A percentile compares a stretch with the other conserved stretches of the same genome.
Conservation (phyloP, 2,888 invertebrate species). For the Leistus spinibarbis region DNA sequence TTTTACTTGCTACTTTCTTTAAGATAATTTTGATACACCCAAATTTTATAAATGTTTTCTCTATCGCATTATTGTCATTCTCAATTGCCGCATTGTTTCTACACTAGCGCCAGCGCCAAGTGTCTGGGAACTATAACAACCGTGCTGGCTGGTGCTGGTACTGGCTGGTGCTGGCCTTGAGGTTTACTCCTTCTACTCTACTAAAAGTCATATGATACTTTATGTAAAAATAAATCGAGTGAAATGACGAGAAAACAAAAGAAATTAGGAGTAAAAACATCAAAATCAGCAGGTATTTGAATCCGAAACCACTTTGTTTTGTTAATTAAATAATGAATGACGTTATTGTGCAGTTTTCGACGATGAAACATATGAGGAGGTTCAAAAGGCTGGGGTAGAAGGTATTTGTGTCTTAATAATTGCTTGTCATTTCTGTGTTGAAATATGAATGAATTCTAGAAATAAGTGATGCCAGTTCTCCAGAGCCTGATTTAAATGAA, state of each 20-base stretch:
- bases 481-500: constrained; percentile 51
- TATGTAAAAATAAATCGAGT: background rate
- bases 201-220: background rate
- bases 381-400: constrained; percentile 6
- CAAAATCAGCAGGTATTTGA: constrained; percentile 18
- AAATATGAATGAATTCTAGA: background rate
- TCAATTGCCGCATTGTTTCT: too few relatives aligned
- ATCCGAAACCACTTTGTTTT: too few relatives aligned
- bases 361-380: constrained; percentile 23
- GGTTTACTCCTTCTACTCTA: too few relatives aligned
- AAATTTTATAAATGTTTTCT: too few relatives aligned
- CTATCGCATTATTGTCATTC: too few relatives aligned
- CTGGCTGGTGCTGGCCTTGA: too few relatives aligned
- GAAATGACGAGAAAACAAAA: constrained; percentile 33
- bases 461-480: background rate
- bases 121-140: too few relatives aligned
- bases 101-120: too few relatives aligned
- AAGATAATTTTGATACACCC: too few relatives aligned
- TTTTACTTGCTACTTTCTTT: too few relatives aligned
- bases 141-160: too few relatives aligned
- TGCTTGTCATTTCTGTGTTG: background rate
- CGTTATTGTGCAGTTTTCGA: constrained; percentile 2
- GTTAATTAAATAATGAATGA: background rate
- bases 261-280: constrained; percentile 32
- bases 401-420: constrained; percentile 7